Evolutionary conservation across 2,888 invertebrate genomes (phyloP).

Genomic region (Exephanes ischioxanthus): DNA sequence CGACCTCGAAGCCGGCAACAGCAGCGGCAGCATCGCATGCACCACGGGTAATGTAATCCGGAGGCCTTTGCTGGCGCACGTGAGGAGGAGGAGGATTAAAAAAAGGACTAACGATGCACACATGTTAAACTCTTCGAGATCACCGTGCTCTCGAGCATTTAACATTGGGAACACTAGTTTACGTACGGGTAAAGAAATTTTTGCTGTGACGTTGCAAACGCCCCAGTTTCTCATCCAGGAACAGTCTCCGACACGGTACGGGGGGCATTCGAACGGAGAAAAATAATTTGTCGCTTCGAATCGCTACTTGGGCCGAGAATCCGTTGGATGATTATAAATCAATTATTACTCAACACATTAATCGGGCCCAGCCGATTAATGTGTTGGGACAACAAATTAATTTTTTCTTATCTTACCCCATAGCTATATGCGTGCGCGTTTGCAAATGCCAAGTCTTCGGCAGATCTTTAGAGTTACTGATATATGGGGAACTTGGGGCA

Average conservation of each 20-base stretch:
- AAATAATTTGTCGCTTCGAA: too few relatives aligned
- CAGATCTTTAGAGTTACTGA: not conserved
- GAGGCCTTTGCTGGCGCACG: slow-evolving; percentile 56
- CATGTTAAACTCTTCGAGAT: slow-evolving; percentile 48
- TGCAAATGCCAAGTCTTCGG: not conserved
- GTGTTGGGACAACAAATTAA: not conserved
- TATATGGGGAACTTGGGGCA: too few relatives aligned
- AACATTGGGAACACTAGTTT: slow-evolving; percentile 34
- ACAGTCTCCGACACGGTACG: too few relatives aligned
- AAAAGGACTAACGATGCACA: slow-evolving; percentile 63
- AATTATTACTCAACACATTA: too few relatives aligned
- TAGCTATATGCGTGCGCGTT: not conserved
- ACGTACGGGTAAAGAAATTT: slow-evolving; percentile 6
- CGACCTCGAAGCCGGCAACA: slow-evolving; percentile 63
- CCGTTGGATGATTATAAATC: too few relatives aligned
- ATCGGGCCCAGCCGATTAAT: too few relatives aligned
- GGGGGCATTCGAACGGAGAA: too few relatives aligned
- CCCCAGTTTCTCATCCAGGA: too few relatives aligned
- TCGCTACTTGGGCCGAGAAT: too few relatives aligned
- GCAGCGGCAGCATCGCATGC: slow-evolving; percentile 60
- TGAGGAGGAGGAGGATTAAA: slow-evolving; percentile 30
- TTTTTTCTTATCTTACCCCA: not conserved
- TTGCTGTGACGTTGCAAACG: too few relatives aligned
- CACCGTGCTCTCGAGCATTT: slow-evolving; percentile 37
- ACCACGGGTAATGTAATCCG: slow-evolving; percentile 66